Evolutionary conservation across 2,797 vertebrate genomes (phyloP), one percentile per base, ranked within the genome.

Genomic region (Cyclura pinguis): DNA sequence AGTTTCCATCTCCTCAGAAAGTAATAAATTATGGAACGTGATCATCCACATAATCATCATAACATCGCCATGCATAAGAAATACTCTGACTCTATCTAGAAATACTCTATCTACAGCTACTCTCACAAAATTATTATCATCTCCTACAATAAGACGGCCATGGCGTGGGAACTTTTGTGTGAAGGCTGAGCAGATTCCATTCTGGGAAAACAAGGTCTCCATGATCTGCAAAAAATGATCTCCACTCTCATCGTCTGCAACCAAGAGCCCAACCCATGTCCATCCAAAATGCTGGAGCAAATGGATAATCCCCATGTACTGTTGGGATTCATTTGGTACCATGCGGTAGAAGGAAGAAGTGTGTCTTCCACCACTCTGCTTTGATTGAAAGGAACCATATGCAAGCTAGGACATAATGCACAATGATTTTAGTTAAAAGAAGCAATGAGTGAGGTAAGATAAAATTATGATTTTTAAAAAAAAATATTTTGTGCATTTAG

Each of bases 271-370:
- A 47, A 90, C 59, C 89, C 89, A 90, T 1, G 29, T 77, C 89
- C 89, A 90, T 14, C 80, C 85, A 64, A 90, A 90, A 77, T 90
- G 47, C 35, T 67, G n/a, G 55, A 90, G 89, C 13, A 90, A 67
- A 16, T 24, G 47, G 57, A 87, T 47, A 77, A 90, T 83, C 29
- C 89, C 89, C 27, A 29, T 42, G 10, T 90, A 87, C 64, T 90
- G 85, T 3, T 69, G 72, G 27, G 12, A 27, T 67, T 90, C 89
- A 77, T 57, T 67, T 20, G 80, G 80, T 18, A 67, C 89, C 20
- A n/a, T 87, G 18, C 47, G 72, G n/a, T 87, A 90, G 64, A 90
- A 77, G 7, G 80, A 77, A 42, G 85, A 29, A 18, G 29, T 1
- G 2, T 67, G 42, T 32, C 6, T 38, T 55, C 13, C 3, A 7